Evolutionary conservation across 1,140 invertebrate genomes (phyloP).

Genomic region (Papilio polytes): DNA sequence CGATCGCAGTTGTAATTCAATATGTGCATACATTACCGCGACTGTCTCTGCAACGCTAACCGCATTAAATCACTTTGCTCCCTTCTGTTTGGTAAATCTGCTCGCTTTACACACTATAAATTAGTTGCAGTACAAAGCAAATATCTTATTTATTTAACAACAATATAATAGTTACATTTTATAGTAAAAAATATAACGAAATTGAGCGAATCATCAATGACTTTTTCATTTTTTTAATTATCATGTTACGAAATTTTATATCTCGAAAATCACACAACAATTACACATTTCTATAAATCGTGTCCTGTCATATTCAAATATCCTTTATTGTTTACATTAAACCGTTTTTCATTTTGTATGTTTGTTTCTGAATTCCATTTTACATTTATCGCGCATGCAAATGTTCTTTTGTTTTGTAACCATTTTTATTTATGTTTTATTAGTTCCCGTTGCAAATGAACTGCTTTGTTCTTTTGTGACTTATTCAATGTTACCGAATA

Average conservation of each 20-base stretch:
- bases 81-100: constrained; percentile 52
- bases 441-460: neutral
- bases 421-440: constrained; percentile 19
- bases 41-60: constrained; percentile 50
- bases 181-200: too few relatives aligned
- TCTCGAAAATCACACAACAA: neutral
- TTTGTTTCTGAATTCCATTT: constrained; percentile 20
- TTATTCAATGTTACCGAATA: neutral
- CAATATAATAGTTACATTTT: too few relatives aligned
- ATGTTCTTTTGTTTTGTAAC: neutral
- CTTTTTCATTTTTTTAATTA: neutral
- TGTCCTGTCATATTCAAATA: neutral
- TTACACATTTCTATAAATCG: neutral
- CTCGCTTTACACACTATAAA: constrained; percentile 38
- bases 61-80: constrained; percentile 51
- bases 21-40: constrained; percentile 47
- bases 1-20: constrained; percentile 53
- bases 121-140: neutral
- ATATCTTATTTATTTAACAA: neutral
- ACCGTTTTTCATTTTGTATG: constrained; percentile 2
- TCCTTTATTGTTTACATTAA: constrained; percentile 32
- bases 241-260: neutral
- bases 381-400: constrained; percentile 21
- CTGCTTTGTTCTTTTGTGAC: neutral
- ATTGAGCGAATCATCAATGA: neutral